Base-by-base conservation (phyloP, 2,113 vertebrate genomes). In the Chinchilla lanigera region DNA sequence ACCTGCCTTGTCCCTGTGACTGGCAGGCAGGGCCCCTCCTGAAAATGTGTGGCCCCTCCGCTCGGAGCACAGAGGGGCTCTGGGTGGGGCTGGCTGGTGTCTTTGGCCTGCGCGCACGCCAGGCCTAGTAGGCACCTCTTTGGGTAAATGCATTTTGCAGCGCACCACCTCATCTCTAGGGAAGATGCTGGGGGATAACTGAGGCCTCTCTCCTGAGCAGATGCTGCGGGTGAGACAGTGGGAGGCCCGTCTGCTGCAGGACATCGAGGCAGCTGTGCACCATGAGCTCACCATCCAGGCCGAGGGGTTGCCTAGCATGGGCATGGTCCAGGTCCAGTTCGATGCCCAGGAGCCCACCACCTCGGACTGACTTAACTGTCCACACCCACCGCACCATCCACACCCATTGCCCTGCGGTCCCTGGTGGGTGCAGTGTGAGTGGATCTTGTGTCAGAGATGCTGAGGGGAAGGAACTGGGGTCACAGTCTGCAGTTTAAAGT, bases 201-300 rank as follows among this genome's bases (percentile, higher is more conserved):
- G 14, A 14, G 35, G 26, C 24, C 26, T 50, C 6, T 89, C 54
- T 85, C 24, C 54, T 81, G 6, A 52, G n/a, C 94, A 98, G 97
- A 85, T 28, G 50, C 41, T 91, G n/a, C 89, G 47, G 0, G 69
- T 97, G 58, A 63, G 52, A 44, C 88, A 89, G 44, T 98, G 98
- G 97, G 98, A 98, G 41, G 33, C 26, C 30, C 73, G 19, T 3
- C 73, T 77, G 83, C 97, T 98, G 6, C 88, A 22, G 82, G 83
- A 80, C 78, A 97, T 97, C 0, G 96, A 98, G 77, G 97, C 95
- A 14, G 97, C 98, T 1, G 89, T 86, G 0, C 77, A 85, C 20
- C 96, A 97, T 0, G 94, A 98, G 14, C 96, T 98, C 69, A 96
- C 96, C 30, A 14, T 98, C 7, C 6, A 97, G 19, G 60, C 2